Evolutionary conservation across 2,797 vertebrate genomes (phyloP).

Genomic region (Odontamblyopus rebecca): DNA sequence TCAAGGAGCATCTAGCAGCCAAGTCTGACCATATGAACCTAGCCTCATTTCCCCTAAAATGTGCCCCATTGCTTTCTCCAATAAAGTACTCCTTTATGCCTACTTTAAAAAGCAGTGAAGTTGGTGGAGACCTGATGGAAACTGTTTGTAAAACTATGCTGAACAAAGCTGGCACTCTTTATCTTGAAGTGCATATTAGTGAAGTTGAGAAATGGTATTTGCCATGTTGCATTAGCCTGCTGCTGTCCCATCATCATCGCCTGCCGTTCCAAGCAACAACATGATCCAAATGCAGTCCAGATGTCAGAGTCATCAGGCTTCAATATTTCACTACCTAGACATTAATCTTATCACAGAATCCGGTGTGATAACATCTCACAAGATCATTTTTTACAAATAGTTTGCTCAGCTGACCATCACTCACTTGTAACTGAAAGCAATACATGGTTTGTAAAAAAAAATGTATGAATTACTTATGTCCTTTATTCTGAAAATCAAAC

Average conservation of each 20-base stretch:
- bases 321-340: constrained; percentile 75
- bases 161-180: constrained; percentile 60
- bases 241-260: constrained; percentile 73
- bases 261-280: constrained; percentile 74
- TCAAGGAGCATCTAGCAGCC: constrained; percentile 90
- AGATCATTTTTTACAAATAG: constrained; percentile 44
- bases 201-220: constrained; percentile 65
- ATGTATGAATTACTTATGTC: too few relatives aligned
- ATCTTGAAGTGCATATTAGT: constrained; percentile 69
- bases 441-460: constrained; percentile 25
- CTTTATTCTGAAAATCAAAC: background rate
- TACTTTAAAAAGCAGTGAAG: constrained; percentile 24
- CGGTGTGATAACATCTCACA: constrained; percentile 72
- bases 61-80: constrained; percentile 77
- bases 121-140: constrained; percentile 43
- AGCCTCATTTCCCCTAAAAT: constrained; percentile 56
- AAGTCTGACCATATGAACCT: constrained; percentile 82
- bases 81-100: constrained; percentile 77
- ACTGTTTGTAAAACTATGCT: constrained; percentile 50
- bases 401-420: constrained; percentile 60
- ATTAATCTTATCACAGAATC: constrained; percentile 77
- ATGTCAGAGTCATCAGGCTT: constrained; percentile 74
- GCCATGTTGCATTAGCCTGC: constrained; percentile 68
- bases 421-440: constrained; percentile 34
- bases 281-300: constrained; percentile 79